Conservation (phyloP, 2,113 vertebrate species). For the Penelope pileata region DNA sequence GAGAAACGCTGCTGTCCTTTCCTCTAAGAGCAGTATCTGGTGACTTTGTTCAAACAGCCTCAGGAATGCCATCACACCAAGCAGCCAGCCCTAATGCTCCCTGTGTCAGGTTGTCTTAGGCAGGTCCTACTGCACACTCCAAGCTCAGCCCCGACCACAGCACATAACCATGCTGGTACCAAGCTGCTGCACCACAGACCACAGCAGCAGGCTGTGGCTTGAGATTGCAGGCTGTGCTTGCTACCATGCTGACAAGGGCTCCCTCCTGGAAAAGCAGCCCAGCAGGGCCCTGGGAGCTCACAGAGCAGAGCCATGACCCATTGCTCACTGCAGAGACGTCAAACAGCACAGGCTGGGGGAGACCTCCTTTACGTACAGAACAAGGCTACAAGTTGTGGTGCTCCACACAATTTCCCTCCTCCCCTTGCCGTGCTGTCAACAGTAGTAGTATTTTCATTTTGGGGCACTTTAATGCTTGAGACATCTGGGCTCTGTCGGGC, state of each 20-base stretch:
- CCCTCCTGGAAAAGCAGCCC: neutral
- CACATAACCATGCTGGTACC: accelerated
- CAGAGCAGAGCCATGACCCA: neutral
- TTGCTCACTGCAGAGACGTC: neutral
- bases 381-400: neutral
- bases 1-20: neutral
- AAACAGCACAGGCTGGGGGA: neutral
- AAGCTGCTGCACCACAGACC: neutral
- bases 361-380: neutral
- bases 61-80: neutral
- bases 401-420: neutral
- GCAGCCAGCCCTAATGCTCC: neutral
- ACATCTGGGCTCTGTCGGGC: neutral
- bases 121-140: accelerated
- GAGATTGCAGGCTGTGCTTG: neutral
- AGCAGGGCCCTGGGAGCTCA: accelerated
- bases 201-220: neutral
- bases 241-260: neutral
- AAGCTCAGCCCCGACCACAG: neutral
- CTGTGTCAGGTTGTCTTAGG: accelerated
- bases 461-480: neutral
- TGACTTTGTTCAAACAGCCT: neutral
- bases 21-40: neutral
- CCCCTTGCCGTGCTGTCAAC: neutral
- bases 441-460: neutral